A percentile compares a stretch with the other conserved stretches of the same genome.
phyloP scores from a whole-genome alignment of 2,888 invertebrate genomes.

The Phoenoteleia sp. region DNA sequence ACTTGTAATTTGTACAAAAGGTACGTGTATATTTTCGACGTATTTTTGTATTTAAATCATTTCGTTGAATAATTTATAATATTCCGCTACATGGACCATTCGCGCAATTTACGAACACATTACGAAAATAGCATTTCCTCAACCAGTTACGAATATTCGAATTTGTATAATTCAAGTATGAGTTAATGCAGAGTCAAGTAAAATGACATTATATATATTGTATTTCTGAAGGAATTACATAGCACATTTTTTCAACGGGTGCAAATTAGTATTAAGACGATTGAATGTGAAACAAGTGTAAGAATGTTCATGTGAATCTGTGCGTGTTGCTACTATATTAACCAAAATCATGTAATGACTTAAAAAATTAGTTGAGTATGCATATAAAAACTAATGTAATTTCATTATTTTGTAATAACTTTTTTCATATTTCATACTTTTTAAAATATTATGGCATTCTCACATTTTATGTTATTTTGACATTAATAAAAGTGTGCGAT shows the following conservation, averaged over 20 bases:
- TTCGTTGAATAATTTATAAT: neutral
- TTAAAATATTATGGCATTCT: no score
- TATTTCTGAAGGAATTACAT: conserved; percentile 9
- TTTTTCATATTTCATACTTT: no score
- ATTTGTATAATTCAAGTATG: conserved; percentile 12
- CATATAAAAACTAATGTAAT: conserved; percentile 2
- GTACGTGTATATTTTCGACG: neutral
- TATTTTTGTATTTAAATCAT: neutral
- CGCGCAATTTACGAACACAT: neutral
- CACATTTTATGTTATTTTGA: no score
- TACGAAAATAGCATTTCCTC: neutral
- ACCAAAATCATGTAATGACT: no score
- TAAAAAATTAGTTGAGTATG: neutral
- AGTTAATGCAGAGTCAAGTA: neutral
- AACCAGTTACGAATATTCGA: conserved; percentile 1
- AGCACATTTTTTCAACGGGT: conserved; percentile 22
- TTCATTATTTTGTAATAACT: no score
- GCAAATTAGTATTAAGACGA: conserved; percentile 22
- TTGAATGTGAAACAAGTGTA: neutral
- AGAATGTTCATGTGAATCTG: conserved; percentile 22
- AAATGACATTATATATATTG: conserved; percentile 7
- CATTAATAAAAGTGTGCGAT: no score
- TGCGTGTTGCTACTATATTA: neutral
- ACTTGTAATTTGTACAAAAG: conserved; percentile 1
- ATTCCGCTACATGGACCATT: neutral